Evolutionary conservation across 53 echinoderm and acorn worm species (phyloP).

Genomic region (Arbacia lixula): DNA sequence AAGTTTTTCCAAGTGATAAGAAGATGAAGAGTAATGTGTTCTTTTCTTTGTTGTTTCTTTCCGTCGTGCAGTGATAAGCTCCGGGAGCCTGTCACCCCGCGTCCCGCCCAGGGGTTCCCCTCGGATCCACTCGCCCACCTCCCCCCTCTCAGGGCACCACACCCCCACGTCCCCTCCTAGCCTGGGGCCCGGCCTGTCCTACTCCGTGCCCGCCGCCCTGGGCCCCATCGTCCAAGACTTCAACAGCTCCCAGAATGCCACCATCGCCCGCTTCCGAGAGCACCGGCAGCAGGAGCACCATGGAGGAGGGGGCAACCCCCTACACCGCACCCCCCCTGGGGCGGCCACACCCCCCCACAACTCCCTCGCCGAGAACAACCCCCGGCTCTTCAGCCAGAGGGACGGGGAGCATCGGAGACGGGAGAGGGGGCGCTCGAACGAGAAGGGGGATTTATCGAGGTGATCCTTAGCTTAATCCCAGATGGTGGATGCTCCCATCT

Average conservation of each 20-base stretch:
- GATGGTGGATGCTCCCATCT: no score
- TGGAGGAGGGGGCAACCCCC: constrained; percentile 7
- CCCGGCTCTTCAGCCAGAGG: constrained; percentile 31
- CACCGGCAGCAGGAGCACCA: constrained; percentile 48
- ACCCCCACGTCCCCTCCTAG: constrained; percentile 47
- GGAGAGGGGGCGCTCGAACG: no score
- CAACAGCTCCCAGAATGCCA: constrained; percentile 78
- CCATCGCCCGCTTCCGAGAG: constrained; percentile 78
- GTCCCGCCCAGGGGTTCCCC: constrained; percentile 53
- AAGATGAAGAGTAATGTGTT: background rate
- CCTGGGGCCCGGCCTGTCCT: no score
- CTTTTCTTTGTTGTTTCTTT: background rate
- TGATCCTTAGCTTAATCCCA: no score
- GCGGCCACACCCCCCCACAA: no score
- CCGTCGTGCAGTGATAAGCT: constrained; percentile 49
- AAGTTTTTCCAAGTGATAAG: no score
- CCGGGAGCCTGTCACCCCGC: constrained; percentile 67
- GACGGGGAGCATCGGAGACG: constrained; percentile 1
- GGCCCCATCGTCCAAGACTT: constrained; percentile 86
- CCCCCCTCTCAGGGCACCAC: constrained; percentile 20
- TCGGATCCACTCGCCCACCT: constrained; percentile 43
- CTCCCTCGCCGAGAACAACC: constrained; percentile 13
- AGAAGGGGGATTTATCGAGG: no score
- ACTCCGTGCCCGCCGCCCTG: constrained; percentile 86
- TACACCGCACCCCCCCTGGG: constrained; percentile 11